Conservation (phyloP, 2,797 vertebrate genomes). For the Poeciliopsis turneri region DNA sequence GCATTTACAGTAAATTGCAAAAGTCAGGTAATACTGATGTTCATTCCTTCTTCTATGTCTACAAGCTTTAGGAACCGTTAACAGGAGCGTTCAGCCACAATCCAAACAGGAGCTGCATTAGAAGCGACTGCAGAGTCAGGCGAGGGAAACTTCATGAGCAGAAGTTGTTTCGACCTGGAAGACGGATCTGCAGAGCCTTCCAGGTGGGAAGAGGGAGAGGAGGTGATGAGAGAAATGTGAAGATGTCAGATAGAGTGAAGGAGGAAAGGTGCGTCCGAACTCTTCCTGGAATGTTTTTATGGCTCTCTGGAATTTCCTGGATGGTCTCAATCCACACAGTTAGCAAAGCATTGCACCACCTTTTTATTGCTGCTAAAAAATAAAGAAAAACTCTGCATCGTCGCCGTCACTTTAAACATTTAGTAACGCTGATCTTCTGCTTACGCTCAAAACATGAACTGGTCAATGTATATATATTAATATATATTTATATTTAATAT, state of each 20-base stretch:
- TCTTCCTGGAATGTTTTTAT: not conserved
- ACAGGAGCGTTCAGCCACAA: not conserved
- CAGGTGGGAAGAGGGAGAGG: constrained; percentile 3
- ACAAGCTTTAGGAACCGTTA: not conserved
- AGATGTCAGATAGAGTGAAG: not conserved
- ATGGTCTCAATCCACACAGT: not conserved
- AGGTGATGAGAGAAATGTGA: constrained; percentile 1
- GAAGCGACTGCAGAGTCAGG: not conserved
- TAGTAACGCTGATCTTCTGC: too few relatives aligned
- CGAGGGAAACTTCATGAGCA: not conserved
- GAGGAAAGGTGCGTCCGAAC: not conserved
- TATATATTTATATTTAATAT: too few relatives aligned
- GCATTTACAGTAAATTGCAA: not conserved
- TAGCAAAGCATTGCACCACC: not conserved
- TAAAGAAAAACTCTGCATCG: not conserved
- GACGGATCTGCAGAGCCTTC: not conserved
- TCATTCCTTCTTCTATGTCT: not conserved
- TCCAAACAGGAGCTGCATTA: not conserved
- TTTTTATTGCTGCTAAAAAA: not conserved
- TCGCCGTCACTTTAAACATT: too few relatives aligned
- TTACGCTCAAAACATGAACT: too few relatives aligned
- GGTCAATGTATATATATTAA: too few relatives aligned
- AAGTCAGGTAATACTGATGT: not conserved
- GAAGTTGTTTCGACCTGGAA: not conserved
- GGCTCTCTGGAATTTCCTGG: not conserved